phyloP scores from a whole-genome alignment of 2,797 vertebrate species.

The Oryzias dopingdopingensis region DNA sequence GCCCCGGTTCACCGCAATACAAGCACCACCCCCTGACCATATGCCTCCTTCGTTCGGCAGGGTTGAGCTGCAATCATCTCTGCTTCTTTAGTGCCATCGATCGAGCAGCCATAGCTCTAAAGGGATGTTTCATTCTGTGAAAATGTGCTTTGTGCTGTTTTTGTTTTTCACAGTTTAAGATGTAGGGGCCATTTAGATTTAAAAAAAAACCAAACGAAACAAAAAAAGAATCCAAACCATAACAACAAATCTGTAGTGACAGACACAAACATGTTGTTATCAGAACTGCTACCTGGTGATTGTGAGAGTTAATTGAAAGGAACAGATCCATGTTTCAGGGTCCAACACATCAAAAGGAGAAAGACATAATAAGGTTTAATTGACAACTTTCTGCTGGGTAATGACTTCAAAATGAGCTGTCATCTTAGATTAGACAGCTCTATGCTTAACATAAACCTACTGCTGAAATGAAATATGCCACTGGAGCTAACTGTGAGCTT shows the following conservation, averaged over 20 bases:
- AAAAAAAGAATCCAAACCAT: slow-evolving; percentile 18
- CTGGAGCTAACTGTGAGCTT: slow-evolving; percentile 35
- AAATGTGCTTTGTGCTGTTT: slow-evolving; percentile 18
- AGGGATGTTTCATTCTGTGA: slow-evolving; percentile 24
- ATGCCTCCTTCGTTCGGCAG: too few relatives aligned
- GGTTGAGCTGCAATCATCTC: slow-evolving; percentile 71
- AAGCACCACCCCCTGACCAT: too few relatives aligned
- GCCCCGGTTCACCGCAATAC: too few relatives aligned
- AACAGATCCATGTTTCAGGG: slow-evolving; percentile 66
- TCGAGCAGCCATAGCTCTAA: slow-evolving; percentile 58
- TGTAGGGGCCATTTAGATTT: slow-evolving; percentile 14
- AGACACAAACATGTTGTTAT: slow-evolving; percentile 37
- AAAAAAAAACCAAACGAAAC: slow-evolving; percentile 1
- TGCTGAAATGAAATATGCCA: slow-evolving; percentile 53
- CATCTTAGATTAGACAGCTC: slow-evolving; percentile 65
- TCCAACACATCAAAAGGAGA: slow-evolving; percentile 67
- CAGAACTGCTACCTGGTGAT: slow-evolving; percentile 68
- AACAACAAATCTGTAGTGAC: slow-evolving; percentile 21
- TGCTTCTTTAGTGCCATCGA: slow-evolving; percentile 76
- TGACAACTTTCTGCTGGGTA: slow-evolving; percentile 69
- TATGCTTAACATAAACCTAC: slow-evolving; percentile 62
- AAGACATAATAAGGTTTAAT: slow-evolving; percentile 70
- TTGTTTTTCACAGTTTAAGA: background rate
- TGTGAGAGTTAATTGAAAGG: slow-evolving; percentile 67
- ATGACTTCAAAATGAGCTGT: slow-evolving; percentile 73